Evolutionary conservation across 2,888 invertebrate genomes (phyloP).

Genomic region (Calephelis perditalis): DNA sequence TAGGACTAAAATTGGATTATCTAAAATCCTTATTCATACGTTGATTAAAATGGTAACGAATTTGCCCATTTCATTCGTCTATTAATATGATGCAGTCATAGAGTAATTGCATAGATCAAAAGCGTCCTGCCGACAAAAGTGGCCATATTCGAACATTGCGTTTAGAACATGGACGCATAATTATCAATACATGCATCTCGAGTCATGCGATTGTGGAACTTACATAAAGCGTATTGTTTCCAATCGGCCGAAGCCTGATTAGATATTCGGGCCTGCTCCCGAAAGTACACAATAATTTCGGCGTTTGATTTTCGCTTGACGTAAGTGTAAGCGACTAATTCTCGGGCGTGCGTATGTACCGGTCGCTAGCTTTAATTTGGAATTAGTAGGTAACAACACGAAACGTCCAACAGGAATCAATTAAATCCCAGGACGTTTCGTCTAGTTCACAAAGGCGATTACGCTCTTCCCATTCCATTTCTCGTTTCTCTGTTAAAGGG

Average conservation of each 20-base stretch:
- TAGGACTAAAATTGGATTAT: too few species aligned
- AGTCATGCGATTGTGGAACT: conserved; percentile 26
- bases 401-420: conserved; percentile 27
- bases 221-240: conserved; percentile 32
- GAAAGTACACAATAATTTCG: conserved; percentile 37
- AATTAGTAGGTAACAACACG: conserved; percentile 35
- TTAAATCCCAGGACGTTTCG: conserved; percentile 26
- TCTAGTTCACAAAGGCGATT: conserved; percentile 22
- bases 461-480: conserved; percentile 6
- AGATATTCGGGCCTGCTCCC: conserved; percentile 34
- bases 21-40: too few species aligned
- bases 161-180: conserved; percentile 13
- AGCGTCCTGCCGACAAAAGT: not conserved
- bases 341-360: conserved; percentile 32
- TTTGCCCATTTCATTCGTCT: too few species aligned
- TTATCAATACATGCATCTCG: conserved; percentile 19
- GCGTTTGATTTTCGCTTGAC: conserved; percentile 30
- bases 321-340: conserved; percentile 33
- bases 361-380: conserved; percentile 34
- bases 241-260: conserved; percentile 33
- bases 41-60: too few species aligned
- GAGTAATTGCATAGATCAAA: too few species aligned
- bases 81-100: too few species aligned
- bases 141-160: not conserved
- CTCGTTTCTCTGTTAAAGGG: not conserved